Evolutionary conservation across 2,888 invertebrate genomes (phyloP).

Genomic region (Cepaea hortensis): DNA sequence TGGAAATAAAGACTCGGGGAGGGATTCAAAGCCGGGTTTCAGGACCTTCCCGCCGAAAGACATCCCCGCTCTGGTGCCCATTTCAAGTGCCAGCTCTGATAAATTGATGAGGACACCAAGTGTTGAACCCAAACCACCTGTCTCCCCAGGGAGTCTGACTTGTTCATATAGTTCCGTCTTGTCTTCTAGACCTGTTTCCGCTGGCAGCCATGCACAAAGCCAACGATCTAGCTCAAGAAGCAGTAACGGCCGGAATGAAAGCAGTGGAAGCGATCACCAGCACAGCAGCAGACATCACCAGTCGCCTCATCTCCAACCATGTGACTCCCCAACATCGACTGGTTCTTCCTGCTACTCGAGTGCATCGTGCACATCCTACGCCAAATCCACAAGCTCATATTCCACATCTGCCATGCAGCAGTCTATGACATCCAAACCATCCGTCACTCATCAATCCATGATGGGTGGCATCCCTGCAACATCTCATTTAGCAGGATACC

Average conservation of each 20-base stretch:
- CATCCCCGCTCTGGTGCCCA: constrained; percentile 72
- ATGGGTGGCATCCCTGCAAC: constrained; percentile 51
- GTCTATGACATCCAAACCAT: constrained; percentile 48
- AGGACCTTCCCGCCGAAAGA: constrained; percentile 71
- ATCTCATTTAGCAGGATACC: constrained; percentile 55
- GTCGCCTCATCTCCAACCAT: constrained; percentile 27
- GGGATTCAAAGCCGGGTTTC: constrained; percentile 67
- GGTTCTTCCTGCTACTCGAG: constrained; percentile 11
- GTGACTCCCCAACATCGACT: constrained; percentile 41
- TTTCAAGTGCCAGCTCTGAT: constrained; percentile 50
- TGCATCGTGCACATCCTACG: constrained; percentile 35
- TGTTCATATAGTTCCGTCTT: not conserved
- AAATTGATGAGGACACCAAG: constrained; percentile 16
- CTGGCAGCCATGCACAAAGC: constrained; percentile 4
- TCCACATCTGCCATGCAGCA: constrained; percentile 42
- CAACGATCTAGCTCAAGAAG: constrained; percentile 43
- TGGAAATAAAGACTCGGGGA: constrained; percentile 55
- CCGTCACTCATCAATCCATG: constrained; percentile 53
- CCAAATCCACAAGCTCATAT: constrained; percentile 40
- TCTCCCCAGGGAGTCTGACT: constrained; percentile 1
- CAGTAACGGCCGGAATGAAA: constrained; percentile 41
- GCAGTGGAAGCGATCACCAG: constrained; percentile 21
- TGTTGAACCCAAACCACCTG: constrained; percentile 34
- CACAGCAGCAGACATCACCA: constrained; percentile 21
- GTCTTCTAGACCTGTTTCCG: constrained; percentile 43